Base-by-base conservation (phyloP, 2,113 vertebrate genomes). In the Irena cyanogastra region DNA sequence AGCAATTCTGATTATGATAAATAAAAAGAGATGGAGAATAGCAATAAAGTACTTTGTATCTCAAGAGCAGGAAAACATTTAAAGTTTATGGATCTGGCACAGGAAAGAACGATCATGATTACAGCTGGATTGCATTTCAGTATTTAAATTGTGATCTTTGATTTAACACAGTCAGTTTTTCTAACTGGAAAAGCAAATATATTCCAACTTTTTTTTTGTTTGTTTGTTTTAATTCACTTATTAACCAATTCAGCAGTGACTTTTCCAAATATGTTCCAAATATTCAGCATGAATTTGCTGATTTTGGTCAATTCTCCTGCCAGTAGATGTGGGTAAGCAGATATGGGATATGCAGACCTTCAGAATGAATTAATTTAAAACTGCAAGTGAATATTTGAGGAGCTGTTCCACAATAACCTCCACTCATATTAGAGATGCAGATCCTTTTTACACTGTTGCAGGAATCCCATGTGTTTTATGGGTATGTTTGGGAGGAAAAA, bases 51-150 rank as follows among this genome's bases (percentile, higher is more conserved):
- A 52, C 28, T 84, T 91, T 78, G 20, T 6, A 21, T 89, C 83
- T 74, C 77, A 82, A 60, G 77, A 87, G 37, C 71, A 83, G 39
- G 49, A 75, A 92, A 86, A 71, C 37, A 64, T 81, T 83, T 84
- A 65, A 93, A 90, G 30, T 92, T 96, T 93, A 95, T 92, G 69
- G 60, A 71, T 56, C 74, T 97, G 91, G 72, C 83, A 84, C 18
- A 63, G 31, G n/a, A 66, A 86, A 89, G 50, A 95, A 81, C 27
- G 44, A 87, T 84, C 83, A 49, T 78, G 60, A 87, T 87, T 94
- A 71, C 89, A 94, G 72, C 59, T 95, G 89, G 91, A 81, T 84
- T 91, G 26, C 14, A 89, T 95, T 89, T 89, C n/a, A 41, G 53
- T 87, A 41, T 94, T 93, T 78, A 83, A 84, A 89, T 68, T 66